phyloP scores from a whole-genome alignment of 2,888 invertebrate species.

The Automeris io region DNA sequence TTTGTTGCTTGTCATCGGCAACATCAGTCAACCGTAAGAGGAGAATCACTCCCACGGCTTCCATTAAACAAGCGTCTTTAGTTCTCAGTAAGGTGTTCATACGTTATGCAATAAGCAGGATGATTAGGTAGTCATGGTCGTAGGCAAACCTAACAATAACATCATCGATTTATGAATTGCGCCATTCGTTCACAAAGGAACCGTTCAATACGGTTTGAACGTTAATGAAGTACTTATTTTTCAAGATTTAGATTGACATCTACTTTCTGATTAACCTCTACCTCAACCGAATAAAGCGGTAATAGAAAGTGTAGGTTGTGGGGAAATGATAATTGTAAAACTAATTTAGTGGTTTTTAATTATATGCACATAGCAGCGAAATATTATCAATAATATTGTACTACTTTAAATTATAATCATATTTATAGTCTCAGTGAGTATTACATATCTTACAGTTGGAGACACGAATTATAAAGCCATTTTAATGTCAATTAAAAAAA shows the following conservation, averaged over 20 bases:
- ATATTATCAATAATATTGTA: no score
- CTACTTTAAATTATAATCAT: no score
- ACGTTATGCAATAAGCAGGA: constrained; percentile 36
- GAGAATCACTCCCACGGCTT: constrained; percentile 63
- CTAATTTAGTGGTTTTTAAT: no score
- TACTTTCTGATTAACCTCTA: no score
- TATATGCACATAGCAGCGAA: no score
- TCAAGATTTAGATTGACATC: not conserved
- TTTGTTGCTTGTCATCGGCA: constrained; percentile 60
- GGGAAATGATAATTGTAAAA: no score
- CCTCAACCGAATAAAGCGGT: no score
- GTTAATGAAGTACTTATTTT: not conserved
- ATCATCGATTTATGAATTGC: constrained; percentile 27
- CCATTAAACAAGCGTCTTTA: constrained; percentile 33
- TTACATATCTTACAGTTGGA: no score
- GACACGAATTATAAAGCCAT: no score
- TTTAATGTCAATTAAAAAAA: no score
- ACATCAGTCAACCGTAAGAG: constrained; percentile 66
- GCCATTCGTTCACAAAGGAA: constrained; percentile 6
- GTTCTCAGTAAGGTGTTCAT: constrained; percentile 40
- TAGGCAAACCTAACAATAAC: constrained; percentile 19
- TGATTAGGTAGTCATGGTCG: constrained; percentile 44
- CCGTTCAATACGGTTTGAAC: not conserved
- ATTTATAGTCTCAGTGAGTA: no score
- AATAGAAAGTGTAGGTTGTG: no score